A percentile compares a stretch with the other conserved stretches of the same genome.
Conservation (phyloP, 1,140 invertebrate genomes). For the Cotesia typhae region DNA sequence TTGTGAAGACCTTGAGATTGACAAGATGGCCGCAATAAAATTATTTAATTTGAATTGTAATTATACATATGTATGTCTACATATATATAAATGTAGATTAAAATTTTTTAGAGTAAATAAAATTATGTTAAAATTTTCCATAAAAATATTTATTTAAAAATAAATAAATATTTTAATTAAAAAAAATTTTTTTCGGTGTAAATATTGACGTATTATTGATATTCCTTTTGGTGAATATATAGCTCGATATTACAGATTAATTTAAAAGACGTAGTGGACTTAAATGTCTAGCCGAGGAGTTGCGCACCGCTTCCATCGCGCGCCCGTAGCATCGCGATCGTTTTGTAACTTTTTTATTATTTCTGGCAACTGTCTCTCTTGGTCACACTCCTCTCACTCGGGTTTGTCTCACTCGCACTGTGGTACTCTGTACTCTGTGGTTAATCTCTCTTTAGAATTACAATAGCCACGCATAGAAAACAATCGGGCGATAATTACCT, state of each 20-base stretch:
- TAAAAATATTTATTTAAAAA: too few relatives aligned
- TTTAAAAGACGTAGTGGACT: not conserved
- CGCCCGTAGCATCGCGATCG: slow-evolving; percentile 20
- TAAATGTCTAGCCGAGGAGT: not conserved
- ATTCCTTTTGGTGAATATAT: too few relatives aligned
- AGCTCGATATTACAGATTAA: not conserved
- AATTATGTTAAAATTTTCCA: too few relatives aligned
- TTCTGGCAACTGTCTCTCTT: slow-evolving; percentile 14
- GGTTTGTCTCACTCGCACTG: not conserved
- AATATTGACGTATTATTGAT: too few relatives aligned
- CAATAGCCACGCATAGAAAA: not conserved
- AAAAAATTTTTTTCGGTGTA: too few relatives aligned
- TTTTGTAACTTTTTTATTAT: slow-evolving; percentile 23
- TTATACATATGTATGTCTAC: too few relatives aligned
- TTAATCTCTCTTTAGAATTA: too few relatives aligned
- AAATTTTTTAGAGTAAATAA: too few relatives aligned
- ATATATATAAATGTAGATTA: too few relatives aligned
- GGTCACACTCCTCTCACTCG: not conserved
- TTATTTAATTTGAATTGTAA: slow-evolving; percentile 2
- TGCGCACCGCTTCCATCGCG: slow-evolving; percentile 13
- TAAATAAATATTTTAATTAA: too few relatives aligned
- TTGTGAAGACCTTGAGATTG: not conserved
- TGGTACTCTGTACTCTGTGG: too few relatives aligned
- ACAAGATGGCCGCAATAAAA: slow-evolving; percentile 2
- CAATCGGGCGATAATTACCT: slow-evolving; percentile 23